Conservation (phyloP, 2,113 vertebrate species). For the Cranoglanis bouderius region DNA sequence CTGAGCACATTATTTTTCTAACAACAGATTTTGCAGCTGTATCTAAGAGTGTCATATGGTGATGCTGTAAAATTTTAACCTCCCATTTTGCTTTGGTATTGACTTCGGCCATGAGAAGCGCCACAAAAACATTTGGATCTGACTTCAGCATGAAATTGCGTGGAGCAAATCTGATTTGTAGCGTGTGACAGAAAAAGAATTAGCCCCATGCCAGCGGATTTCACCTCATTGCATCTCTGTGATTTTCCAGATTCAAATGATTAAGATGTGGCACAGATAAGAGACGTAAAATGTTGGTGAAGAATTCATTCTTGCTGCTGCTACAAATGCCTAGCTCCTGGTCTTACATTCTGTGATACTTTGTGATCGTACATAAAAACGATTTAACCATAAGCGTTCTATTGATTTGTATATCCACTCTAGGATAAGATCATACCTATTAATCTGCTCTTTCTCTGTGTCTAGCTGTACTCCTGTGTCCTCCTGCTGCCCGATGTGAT, state of each 20-base stretch:
- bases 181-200: neutral
- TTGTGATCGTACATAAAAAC: neutral
- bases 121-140: conserved; percentile 7
- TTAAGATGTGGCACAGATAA: neutral
- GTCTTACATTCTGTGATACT: neutral
- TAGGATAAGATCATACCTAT: neutral
- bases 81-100: neutral
- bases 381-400: neutral
- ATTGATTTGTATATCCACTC: neutral
- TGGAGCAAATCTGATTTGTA: conserved; percentile 26
- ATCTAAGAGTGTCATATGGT: neutral
- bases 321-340: neutral
- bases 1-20: neutral
- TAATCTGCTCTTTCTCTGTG: neutral
- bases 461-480: neutral
- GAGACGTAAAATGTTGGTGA: neutral
- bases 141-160: conserved; percentile 8
- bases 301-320: neutral
- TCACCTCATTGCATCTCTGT: neutral
- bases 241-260: conserved; percentile 3
- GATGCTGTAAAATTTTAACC: neutral
- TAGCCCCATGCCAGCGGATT: neutral
- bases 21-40: neutral
- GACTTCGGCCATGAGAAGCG: neutral
- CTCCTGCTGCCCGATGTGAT: neutral